phyloP scores from a whole-genome alignment of 2,113 vertebrate genomes.

The Perccottus glenii region DNA sequence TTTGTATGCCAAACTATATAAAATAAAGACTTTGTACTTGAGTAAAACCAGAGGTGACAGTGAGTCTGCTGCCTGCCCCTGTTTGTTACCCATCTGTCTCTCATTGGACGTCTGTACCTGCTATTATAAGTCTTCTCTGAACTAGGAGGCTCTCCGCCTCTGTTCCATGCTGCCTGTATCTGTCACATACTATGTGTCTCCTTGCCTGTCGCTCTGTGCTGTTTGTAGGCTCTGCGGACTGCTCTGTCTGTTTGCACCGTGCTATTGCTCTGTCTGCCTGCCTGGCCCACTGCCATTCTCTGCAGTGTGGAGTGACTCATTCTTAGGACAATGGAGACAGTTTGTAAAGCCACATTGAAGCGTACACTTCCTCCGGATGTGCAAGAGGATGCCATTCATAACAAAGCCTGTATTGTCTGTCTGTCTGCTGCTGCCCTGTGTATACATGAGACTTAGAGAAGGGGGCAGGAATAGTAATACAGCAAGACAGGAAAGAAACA shows the following conservation, averaged over 20 bases:
- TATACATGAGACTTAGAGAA: constrained; percentile 37
- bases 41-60: constrained; percentile 18
- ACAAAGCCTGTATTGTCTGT: constrained; percentile 74
- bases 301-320: constrained; percentile 75
- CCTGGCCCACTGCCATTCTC: constrained; percentile 69
- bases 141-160: constrained; percentile 28
- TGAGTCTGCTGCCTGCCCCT: constrained; percentile 22
- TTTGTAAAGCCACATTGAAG: constrained; percentile 77
- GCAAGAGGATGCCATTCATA: constrained; percentile 76
- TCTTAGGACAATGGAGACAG: constrained; percentile 76
- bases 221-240: constrained; percentile 55
- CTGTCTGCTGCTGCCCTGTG: constrained; percentile 54
- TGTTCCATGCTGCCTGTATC: constrained; percentile 32
- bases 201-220: constrained; percentile 38
- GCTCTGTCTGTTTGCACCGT: constrained; percentile 56
- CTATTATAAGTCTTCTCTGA: constrained; percentile 23
- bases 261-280: constrained; percentile 57
- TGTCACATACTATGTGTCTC: constrained; percentile 53
- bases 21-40: neutral
- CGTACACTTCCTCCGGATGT: constrained; percentile 78
- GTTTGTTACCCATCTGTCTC: constrained; percentile 18
- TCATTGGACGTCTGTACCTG: neutral
- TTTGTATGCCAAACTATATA: neutral
- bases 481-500: constrained; percentile 15
- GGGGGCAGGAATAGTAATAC: constrained; percentile 11